Evolutionary conservation across 1,140 invertebrate genomes (phyloP).

Genomic region (Orius insidiosus): DNA sequence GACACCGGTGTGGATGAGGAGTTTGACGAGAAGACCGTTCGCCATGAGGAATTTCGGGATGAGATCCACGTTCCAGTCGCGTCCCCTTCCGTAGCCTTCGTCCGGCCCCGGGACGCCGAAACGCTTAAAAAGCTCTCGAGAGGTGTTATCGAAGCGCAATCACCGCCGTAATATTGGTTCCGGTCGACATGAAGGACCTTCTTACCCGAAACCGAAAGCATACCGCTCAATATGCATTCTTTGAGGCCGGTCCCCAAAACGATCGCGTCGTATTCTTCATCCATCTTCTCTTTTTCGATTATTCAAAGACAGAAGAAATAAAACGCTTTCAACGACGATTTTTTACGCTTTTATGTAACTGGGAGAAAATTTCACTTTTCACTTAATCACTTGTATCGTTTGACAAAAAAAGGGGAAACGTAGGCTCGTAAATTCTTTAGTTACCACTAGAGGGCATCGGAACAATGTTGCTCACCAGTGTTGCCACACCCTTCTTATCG

Average conservation of each 20-base stretch:
- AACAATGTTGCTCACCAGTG: no score
- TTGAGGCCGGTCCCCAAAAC: constrained; percentile 97
- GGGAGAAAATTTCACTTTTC: no score
- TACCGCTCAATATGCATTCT: constrained; percentile 98
- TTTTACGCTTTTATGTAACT: no score
- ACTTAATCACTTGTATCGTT: no score
- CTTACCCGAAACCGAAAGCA: constrained; percentile 96
- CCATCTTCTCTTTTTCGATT: constrained; percentile 49
- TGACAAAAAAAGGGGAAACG: no score
- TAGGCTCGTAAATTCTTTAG: no score
- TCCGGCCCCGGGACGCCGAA: constrained; percentile 69
- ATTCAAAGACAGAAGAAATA: constrained; percentile 2
- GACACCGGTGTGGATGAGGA: constrained; percentile 97
- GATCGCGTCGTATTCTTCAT: constrained; percentile 99
- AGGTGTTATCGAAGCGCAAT: constrained; percentile 97
- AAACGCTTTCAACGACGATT: not conserved
- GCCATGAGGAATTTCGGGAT: constrained; percentile 99
- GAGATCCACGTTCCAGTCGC: constrained; percentile 99
- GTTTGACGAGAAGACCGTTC: constrained; percentile 90
- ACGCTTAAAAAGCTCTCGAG: constrained; percentile 84
- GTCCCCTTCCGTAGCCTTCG: constrained; percentile 71
- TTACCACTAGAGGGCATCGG: no score
- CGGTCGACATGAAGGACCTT: constrained; percentile 98
- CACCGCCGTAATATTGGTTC: constrained; percentile 99
- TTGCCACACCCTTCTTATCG: no score